Evolutionary conservation across 2,113 vertebrate genomes (phyloP).

Genomic region (Microcebus jonahi): DNA sequence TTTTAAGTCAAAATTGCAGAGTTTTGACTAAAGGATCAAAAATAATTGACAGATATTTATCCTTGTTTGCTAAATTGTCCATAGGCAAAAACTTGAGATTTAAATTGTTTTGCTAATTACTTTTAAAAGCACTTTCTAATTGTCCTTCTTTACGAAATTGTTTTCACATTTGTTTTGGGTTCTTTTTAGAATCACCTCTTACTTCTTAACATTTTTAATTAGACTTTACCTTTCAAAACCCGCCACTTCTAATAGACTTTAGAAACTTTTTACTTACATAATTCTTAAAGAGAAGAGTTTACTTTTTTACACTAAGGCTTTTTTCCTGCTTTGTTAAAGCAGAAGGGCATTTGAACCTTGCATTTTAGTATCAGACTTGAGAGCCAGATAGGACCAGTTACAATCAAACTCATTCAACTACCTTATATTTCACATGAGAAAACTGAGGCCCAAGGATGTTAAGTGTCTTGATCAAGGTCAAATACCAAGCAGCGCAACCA

Average conservation of each 20-base stretch:
- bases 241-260: neutral
- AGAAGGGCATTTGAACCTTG: neutral
- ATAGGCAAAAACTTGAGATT: constrained; percentile 11
- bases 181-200: constrained; percentile 32
- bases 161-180: constrained; percentile 1
- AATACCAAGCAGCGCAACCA: neutral
- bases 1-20: too few species aligned
- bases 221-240: neutral
- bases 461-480: constrained; percentile 11
- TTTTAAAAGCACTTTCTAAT: constrained; percentile 33
- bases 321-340: constrained; percentile 21
- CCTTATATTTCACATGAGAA: constrained; percentile 32
- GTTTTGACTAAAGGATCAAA: neutral
- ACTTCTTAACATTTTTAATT: constrained; percentile 43
- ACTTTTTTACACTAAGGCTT: neutral
- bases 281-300: constrained; percentile 11
- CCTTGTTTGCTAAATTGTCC: neutral
- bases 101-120: constrained; percentile 18
- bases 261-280: constrained; percentile 5
- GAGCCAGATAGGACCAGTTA: neutral
- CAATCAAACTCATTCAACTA: neutral
- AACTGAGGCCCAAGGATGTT: neutral
- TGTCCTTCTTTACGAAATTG: neutral
- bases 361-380: neutral
- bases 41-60: constrained; percentile 43